A percentile compares a stretch with the other conserved stretches of the same genome.
phyloP scores from a whole-genome alignment of 2,113 vertebrate species.

The Burhinus oedicnemus region DNA sequence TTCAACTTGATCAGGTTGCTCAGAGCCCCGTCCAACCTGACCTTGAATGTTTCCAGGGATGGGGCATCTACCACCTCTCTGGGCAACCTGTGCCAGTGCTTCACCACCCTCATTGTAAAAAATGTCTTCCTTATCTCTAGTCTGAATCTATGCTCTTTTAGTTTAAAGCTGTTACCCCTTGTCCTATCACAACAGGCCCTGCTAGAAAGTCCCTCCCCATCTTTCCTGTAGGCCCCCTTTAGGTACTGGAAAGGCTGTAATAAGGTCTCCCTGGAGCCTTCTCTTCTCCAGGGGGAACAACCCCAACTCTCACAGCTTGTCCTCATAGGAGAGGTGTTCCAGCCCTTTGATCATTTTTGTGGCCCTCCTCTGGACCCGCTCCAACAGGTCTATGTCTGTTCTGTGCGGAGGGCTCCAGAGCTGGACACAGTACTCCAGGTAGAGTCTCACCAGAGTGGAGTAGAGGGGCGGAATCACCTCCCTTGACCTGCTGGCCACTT shows the following conservation, averaged over 20 bases:
- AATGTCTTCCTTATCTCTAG: background rate
- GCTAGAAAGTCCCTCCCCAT: background rate
- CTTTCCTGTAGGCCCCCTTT: background rate
- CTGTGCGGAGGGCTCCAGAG: background rate
- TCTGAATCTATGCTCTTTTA: background rate
- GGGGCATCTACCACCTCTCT: background rate
- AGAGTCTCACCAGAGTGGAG: background rate
- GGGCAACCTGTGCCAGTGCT: background rate
- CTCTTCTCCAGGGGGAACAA: background rate
- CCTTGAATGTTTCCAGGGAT: background rate
- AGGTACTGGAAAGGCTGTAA: background rate
- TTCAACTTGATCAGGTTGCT: background rate
- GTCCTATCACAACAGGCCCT: background rate
- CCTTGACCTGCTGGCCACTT: background rate
- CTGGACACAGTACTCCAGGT: background rate
- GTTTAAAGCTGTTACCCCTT: background rate
- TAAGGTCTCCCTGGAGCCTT: background rate
- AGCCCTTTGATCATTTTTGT: background rate
- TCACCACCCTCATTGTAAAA: background rate
- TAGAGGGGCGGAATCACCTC: background rate
- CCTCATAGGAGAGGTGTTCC: background rate
- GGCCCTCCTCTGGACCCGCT: background rate
- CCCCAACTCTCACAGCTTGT: background rate
- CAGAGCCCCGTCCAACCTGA: background rate
- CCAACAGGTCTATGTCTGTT: background rate